phyloP scores from a whole-genome alignment of 2,888 invertebrate species.

The Sminthurinus aureus region DNA sequence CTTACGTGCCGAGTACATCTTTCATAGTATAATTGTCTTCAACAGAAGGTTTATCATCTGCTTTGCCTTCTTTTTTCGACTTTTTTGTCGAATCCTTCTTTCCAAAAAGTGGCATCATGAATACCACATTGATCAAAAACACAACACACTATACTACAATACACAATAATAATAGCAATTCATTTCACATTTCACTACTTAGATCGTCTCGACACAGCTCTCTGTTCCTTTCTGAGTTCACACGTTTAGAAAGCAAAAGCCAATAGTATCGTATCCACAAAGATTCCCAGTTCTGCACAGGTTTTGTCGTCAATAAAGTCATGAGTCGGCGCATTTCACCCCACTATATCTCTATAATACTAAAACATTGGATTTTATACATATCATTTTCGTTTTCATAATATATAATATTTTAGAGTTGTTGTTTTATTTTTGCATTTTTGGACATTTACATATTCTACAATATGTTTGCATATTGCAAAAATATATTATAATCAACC shows the following conservation, averaged over 20 bases:
- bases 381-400: neutral
- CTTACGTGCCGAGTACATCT: slow-evolving; percentile 89
- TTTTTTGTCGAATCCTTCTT: slow-evolving; percentile 88
- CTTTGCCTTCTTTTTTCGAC: slow-evolving; percentile 81
- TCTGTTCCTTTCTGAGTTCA: slow-evolving; percentile 21
- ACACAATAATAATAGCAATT: slow-evolving; percentile 25
- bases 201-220: slow-evolving; percentile 24
- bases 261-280: neutral
- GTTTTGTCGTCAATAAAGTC: slow-evolving; percentile 33
- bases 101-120: slow-evolving; percentile 85
- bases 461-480: too few species aligned
- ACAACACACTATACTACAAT: neutral
- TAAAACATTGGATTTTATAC: neutral
- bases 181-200: slow-evolving; percentile 10
- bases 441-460: too few species aligned
- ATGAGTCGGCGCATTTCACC: slow-evolving; percentile 35
- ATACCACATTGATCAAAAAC: slow-evolving; percentile 30
- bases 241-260: neutral
- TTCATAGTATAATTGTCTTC: slow-evolving; percentile 91
- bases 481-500: too few species aligned
- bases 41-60: slow-evolving; percentile 78
- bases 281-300: slow-evolving; percentile 34
- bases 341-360: neutral
- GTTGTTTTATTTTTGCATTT: too few species aligned
- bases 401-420: neutral